Evolutionary conservation across 2,797 vertebrate genomes (phyloP).

Genomic region (Macropus fuliginosus): DNA sequence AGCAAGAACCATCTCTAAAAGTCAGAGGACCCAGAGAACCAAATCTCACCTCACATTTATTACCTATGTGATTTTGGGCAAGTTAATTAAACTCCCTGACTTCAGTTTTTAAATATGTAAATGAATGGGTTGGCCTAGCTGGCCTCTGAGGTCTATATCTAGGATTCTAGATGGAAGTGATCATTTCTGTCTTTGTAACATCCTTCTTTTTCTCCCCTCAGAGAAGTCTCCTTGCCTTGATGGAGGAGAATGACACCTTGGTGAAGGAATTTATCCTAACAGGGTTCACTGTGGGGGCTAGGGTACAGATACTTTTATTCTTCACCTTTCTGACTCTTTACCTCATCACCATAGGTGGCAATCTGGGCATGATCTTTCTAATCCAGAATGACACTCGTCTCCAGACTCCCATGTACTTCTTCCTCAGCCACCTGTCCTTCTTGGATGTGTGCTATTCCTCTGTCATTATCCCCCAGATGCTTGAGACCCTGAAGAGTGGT

Average conservation of each 20-base stretch:
- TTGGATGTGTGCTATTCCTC: slow-evolving; percentile 77
- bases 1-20: background rate
- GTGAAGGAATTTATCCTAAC: slow-evolving; percentile 72
- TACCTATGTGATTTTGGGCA: background rate
- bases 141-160: background rate
- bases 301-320: slow-evolving; percentile 55
- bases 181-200: background rate
- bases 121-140: background rate
- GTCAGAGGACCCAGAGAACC: background rate
- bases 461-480: slow-evolving; percentile 76
- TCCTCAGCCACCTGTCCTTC: slow-evolving; percentile 78
- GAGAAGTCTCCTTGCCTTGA: background rate
- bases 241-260: slow-evolving; percentile 72
- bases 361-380: slow-evolving; percentile 70
- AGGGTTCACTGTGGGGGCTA: slow-evolving; percentile 61
- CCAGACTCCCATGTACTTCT: slow-evolving; percentile 79
- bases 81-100: background rate
- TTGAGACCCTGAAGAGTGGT: slow-evolving; percentile 63
- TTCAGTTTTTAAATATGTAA: background rate
- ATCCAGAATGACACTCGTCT: slow-evolving; percentile 62
- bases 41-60: background rate
- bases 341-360: slow-evolving; percentile 73
- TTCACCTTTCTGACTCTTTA: slow-evolving; percentile 72
- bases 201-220: slow-evolving; percentile 3
- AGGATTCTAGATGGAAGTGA: background rate